Evolutionary conservation across 92 coral and sea anemone genomes (phyloP), one percentile per base, ranked within the genome.

Genomic region (Porites cylindrica): DNA sequence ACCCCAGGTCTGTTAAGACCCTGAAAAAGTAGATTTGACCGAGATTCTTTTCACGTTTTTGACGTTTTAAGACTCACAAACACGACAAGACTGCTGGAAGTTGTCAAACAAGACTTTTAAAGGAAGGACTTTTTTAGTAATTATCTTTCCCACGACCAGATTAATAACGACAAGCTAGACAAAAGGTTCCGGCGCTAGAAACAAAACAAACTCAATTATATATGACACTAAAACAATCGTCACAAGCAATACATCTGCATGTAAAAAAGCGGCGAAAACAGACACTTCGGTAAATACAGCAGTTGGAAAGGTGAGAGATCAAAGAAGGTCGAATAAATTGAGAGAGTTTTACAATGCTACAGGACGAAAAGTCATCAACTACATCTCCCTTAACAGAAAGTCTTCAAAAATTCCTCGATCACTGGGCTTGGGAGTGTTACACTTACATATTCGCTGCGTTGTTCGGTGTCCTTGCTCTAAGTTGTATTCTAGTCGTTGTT

Each of bases 381-480:
- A 6, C 38, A 3, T 6, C 79, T 10, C 13, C 79, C 3, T 13
- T 51, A 47, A 24, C 80, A 12, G 16, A 21, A 10, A 60, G 43
- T 23, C 4, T 3, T 3, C 24, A 8, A 6, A 17, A 43, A 64
- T 47, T 38, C 21, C 23, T 53, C 24, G 21, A 81, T 51, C 86
- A 69, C 86, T 70, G 86, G 86, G 86, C 86, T 16, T 81, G 77
- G 77, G 21, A 68, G 1, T 81, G 29, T 2, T 70, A 82, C 56
- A 53, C 16, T 9, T 82, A 70, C 69, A 8, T 4, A 4, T 82
- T 82, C 56, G 86, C 78, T 51, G 16, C 79, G 19, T 58, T 82
- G 16, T 82, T 65, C 70, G 71, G 54, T 79, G 9, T 60, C 13
- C 72, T 82, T 20, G 86, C 79, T 4, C 18, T 53, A 53, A 58